phyloP scores from a whole-genome alignment of 2,888 invertebrate genomes.

The Thumatha senex region DNA sequence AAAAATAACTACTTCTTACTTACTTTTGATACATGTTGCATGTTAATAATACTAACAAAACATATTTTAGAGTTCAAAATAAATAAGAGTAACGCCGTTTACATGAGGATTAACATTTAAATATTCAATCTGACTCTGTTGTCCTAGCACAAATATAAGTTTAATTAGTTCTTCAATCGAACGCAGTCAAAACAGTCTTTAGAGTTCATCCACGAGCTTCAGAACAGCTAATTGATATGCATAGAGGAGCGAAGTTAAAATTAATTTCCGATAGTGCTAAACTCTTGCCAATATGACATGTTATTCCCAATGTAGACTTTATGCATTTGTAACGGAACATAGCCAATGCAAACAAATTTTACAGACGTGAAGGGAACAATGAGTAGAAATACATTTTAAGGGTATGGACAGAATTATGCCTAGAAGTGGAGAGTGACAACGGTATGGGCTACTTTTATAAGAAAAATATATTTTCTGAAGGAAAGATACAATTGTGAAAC shows the following conservation, averaged over 20 bases:
- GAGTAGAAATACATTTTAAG: too few species aligned
- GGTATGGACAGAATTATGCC: too few species aligned
- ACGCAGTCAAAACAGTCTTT: slow-evolving; percentile 40
- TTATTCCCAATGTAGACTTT: neutral
- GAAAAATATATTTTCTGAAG: too few species aligned
- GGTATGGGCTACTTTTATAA: too few species aligned
- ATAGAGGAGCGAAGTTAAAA: slow-evolving; percentile 54
- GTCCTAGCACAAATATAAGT: neutral
- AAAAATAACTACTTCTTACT: too few species aligned
- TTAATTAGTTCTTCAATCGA: slow-evolving; percentile 14
- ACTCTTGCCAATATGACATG: slow-evolving; percentile 13
- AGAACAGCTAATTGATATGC: slow-evolving; percentile 59
- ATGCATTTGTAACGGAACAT: too few species aligned
- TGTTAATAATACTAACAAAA: too few species aligned
- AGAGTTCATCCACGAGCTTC: slow-evolving; percentile 41
- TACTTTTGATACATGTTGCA: too few species aligned
- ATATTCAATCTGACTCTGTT: neutral
- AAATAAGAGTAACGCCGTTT: neutral
- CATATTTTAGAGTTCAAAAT: neutral
- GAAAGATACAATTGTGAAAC: too few species aligned
- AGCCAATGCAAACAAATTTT: too few species aligned
- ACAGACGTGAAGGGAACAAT: too few species aligned
- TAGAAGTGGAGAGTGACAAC: too few species aligned
- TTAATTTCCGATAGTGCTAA: slow-evolving; percentile 52
- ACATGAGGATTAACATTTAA: neutral